These are phyloP conservation scores for Nymphicus hollandicus DNA, from an alignment of 2,113 vertebrate genomes.

Conservation along the genomic window DNA sequence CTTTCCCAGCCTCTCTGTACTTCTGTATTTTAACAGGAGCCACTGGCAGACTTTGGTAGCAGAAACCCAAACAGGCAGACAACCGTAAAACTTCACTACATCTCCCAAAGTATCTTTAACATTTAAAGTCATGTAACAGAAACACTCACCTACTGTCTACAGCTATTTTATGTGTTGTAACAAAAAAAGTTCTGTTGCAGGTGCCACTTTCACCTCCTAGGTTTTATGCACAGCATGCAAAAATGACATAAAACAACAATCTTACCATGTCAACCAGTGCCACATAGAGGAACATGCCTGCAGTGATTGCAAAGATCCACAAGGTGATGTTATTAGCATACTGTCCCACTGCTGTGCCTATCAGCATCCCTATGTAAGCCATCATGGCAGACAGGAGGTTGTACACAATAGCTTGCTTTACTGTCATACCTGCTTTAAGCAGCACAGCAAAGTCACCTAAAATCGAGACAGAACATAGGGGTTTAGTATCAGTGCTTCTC, in stretches of 20 bases:
- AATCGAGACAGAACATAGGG: not conserved
- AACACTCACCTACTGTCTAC: not conserved
- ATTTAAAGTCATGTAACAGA: not conserved
- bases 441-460: conserved; percentile 97
- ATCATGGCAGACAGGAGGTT: conserved; percentile 96
- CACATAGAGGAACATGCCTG: conserved; percentile 99
- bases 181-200: not conserved
- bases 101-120: not conserved
- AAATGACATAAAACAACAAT: not conserved
- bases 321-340: conserved; percentile 93
- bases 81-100: not conserved
- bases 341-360: conserved; percentile 94
- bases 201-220: not conserved
- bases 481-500: not conserved
- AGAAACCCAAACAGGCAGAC: not conserved
- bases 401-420: conserved; percentile 96
- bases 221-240: not conserved
- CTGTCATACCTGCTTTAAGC: conserved; percentile 95
- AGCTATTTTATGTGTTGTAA: not conserved
- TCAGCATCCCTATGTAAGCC: conserved; percentile 95
- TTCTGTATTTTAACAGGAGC: not conserved
- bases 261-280: conserved; percentile 98
- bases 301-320: conserved; percentile 97
- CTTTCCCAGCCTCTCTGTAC: not conserved
- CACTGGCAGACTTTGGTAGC: not conserved